Conservation (phyloP, 2,888 invertebrate species). For the Abrostola tripartita region DNA sequence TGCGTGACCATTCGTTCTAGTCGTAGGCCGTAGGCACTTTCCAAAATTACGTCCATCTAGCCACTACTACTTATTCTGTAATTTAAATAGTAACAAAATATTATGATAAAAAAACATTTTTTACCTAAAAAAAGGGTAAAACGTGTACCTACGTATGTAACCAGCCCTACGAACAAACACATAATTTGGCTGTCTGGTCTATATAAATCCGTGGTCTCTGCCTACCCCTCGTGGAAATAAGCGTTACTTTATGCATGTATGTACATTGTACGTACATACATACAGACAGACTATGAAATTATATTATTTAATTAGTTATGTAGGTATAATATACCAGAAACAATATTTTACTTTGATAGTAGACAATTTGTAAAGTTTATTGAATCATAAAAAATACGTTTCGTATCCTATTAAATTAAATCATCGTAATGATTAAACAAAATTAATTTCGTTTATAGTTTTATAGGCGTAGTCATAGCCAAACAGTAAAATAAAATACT, state of each 20-base stretch:
- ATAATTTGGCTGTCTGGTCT: too few relatives aligned
- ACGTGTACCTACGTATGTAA: too few relatives aligned
- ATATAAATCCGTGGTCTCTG: too few relatives aligned
- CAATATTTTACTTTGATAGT: conserved; percentile 24
- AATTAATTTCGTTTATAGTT: conserved; percentile 25
- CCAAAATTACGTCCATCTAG: conserved; percentile 72
- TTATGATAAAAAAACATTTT: not conserved
- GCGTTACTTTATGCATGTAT: too few relatives aligned
- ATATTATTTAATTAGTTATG: too few relatives aligned
- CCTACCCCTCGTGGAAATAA: too few relatives aligned
- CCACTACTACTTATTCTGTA: conserved; percentile 10
- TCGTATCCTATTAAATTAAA: conserved; percentile 17
- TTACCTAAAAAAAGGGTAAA: not conserved
- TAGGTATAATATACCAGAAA: too few relatives aligned
- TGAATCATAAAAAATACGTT: conserved; percentile 37
- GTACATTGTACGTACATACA: too few relatives aligned
- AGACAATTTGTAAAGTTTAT: conserved; percentile 27
- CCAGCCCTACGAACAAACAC: too few relatives aligned
- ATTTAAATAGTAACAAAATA: conserved; percentile 8
- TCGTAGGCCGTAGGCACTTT: conserved; percentile 68
- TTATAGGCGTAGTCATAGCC: conserved; percentile 4
- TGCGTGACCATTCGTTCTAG: conserved; percentile 71
- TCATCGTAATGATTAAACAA: conserved; percentile 20
- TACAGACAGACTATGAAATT: too few relatives aligned
- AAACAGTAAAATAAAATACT: conserved; percentile 17